Percentiles rank a stretch among this genome's conserved stretches.
These are phyloP conservation scores for Cavia aperea DNA, from an alignment of 2,113 vertebrate genomes.

Conservation along the genomic window DNA sequence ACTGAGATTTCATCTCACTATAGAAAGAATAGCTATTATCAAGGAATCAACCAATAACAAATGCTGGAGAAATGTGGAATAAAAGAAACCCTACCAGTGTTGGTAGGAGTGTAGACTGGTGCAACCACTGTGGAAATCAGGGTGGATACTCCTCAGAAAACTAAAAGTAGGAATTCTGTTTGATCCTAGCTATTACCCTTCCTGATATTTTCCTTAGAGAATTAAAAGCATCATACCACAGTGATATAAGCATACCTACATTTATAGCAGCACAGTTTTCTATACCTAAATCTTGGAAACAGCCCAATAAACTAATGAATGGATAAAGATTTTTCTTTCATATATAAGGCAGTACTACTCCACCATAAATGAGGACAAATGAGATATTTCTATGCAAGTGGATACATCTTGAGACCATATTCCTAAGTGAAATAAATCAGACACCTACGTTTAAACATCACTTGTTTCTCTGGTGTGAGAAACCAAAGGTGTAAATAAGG, in stretches of 20 bases:
- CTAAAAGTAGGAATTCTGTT: not conserved
- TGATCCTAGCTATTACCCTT: not conserved
- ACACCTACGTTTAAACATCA: not conserved
- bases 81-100: not conserved
- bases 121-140: not conserved
- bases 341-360: not conserved
- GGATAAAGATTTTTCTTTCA: not conserved
- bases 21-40: not conserved
- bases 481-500: not conserved
- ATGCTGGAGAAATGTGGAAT: not conserved
- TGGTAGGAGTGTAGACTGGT: not conserved
- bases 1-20: not conserved
- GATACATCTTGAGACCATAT: not conserved
- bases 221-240: not conserved
- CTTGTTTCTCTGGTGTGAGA: not conserved
- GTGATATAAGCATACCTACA: no score
- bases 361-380: not conserved
- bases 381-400: not conserved
- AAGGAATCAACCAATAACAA: not conserved
- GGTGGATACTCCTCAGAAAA: not conserved
- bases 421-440: not conserved
- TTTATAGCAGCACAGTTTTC: not conserved
- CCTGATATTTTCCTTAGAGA: not conserved
- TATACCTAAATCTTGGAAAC: not conserved
- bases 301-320: not conserved